Conservation (phyloP, 2,888 invertebrate genomes). For the Noctua janthina region DNA sequence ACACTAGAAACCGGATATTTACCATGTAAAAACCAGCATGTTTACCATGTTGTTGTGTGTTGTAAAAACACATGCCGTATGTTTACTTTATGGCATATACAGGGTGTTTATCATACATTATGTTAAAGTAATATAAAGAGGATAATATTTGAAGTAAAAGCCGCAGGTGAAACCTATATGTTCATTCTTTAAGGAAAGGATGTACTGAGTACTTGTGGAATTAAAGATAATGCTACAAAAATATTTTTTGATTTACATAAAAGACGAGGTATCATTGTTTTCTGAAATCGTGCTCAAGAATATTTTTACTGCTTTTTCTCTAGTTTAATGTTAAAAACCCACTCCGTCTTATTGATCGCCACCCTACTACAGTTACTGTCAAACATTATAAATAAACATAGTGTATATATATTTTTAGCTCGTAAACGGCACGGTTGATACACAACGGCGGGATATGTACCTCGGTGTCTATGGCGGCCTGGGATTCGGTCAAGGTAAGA, state of each 20-base stretch:
- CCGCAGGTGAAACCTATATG: background rate
- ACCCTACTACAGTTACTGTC: background rate
- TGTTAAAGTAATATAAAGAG: background rate
- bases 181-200: background rate
- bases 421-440: slow-evolving; percentile 90
- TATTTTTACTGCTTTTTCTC: background rate
- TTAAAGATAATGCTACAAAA: background rate
- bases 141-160: background rate
- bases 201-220: background rate
- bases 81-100: background rate
- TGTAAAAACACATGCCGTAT: background rate
- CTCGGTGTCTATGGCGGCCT: slow-evolving; percentile 97
- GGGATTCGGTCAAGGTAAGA: slow-evolving; percentile 96
- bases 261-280: background rate
- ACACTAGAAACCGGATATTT: too few relatives aligned
- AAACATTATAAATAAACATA: background rate
- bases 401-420: slow-evolving; percentile 68
- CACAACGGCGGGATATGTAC: slow-evolving; percentile 93
- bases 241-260: background rate
- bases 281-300: background rate
- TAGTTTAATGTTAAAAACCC: background rate
- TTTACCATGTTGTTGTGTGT: too few relatives aligned
- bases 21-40: too few relatives aligned
- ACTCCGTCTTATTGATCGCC: background rate
- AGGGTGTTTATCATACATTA: background rate